Evolutionary conservation across 1,140 invertebrate species (phyloP).

Genomic region (Diorhabda sublineata): DNA sequence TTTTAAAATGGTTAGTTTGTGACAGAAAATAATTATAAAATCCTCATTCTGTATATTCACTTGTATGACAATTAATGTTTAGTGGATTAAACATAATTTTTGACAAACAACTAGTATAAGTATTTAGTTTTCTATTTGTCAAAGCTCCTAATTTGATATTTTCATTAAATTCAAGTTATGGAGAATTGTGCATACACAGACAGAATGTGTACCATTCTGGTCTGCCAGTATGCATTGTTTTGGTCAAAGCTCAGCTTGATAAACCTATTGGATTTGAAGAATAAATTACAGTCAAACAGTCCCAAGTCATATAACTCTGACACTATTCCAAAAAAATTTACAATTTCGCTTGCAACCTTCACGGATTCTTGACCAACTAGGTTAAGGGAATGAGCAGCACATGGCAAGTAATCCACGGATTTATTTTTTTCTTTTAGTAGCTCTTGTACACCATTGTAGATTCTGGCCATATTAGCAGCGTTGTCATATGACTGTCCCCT

Average conservation of each 20-base stretch:
- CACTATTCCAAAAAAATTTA: no score
- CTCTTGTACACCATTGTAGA: background rate
- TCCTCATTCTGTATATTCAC: background rate
- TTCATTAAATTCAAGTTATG: background rate
- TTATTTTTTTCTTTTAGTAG: background rate
- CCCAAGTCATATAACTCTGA: no score
- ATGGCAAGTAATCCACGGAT: no score
- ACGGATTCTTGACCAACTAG: background rate
- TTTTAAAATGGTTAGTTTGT: background rate
- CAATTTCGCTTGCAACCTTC: no score
- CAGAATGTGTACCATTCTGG: background rate
- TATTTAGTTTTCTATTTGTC: background rate
- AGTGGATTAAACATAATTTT: background rate
- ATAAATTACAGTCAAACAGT: no score
- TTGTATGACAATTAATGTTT: background rate
- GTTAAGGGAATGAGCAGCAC: background rate
- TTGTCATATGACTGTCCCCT: background rate
- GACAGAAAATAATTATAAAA: background rate
- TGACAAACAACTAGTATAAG: background rate
- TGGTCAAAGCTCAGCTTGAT: background rate
- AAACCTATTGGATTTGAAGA: background rate
- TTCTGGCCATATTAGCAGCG: no score
- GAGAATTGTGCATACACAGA: background rate
- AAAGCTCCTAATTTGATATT: background rate
- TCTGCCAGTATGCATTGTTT: background rate